Conservation (phyloP, 2,888 invertebrate genomes). For the Linyphia triangularis region DNA sequence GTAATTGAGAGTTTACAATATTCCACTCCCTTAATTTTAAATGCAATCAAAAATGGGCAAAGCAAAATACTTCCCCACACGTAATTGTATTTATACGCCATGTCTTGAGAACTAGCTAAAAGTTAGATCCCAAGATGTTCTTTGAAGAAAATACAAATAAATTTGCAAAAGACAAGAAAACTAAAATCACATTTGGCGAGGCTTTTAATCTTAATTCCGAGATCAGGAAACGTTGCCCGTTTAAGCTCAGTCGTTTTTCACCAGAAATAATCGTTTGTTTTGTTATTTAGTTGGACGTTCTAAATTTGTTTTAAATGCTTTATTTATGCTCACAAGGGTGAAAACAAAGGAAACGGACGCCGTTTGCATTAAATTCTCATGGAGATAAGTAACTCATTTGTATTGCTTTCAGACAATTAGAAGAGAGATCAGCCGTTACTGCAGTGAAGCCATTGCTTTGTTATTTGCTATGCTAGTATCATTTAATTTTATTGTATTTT, state of each 20-base stretch:
- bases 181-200: neutral
- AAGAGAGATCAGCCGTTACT: neutral
- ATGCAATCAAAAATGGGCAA: too few relatives aligned
- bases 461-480: too few relatives aligned
- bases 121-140: too few relatives aligned
- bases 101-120: too few relatives aligned
- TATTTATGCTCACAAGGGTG: neutral
- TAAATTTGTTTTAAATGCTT: neutral
- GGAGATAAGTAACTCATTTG: neutral
- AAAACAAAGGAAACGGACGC: neutral
- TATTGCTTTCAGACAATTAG: neutral
- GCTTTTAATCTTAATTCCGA: conserved; percentile 52
- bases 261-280: neutral
- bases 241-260: conserved; percentile 41
- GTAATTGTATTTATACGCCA: too few relatives aligned
- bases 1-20: too few relatives aligned
- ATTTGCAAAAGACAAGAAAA: too few relatives aligned
- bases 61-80: too few relatives aligned
- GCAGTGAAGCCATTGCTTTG: too few relatives aligned
- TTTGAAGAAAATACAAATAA: too few relatives aligned
- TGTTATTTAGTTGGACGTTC: neutral
- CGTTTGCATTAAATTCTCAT: conserved; percentile 3
- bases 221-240: neutral
- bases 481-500: too few relatives aligned
- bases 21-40: too few relatives aligned